A percentile compares a stretch with the other conserved stretches of the same genome.
These are phyloP conservation scores for Macrosteles quadrilineatus DNA, from an alignment of 1,140 invertebrate genomes.

Conservation along the genomic window DNA sequence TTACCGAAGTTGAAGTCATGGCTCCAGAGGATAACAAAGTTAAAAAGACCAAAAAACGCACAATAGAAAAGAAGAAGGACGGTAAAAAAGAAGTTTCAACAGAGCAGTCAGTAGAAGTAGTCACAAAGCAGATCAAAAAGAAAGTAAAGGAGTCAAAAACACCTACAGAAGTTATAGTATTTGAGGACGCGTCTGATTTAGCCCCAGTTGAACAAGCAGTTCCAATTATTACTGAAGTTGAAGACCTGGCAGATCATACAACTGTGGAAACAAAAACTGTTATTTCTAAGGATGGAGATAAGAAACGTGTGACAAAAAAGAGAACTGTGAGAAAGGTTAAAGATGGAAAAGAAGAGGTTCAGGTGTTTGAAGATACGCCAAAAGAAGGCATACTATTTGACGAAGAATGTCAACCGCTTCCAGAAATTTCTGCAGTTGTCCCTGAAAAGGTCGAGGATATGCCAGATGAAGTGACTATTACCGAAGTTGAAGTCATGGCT, in stretches of 20 bases:
- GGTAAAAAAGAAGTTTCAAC: constrained; percentile 33
- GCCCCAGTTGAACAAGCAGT: constrained; percentile 42
- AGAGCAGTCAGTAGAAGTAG: constrained; percentile 30
- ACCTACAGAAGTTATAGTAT: constrained; percentile 38
- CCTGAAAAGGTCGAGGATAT: constrained; percentile 5
- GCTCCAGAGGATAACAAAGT: constrained; percentile 22
- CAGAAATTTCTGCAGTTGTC: constrained; percentile 45
- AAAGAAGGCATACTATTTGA: constrained; percentile 46
- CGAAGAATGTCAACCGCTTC: constrained; percentile 42
- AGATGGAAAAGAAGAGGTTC: constrained; percentile 41
- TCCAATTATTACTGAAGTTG: neutral
- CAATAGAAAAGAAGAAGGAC: constrained; percentile 35
- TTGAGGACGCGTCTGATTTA: constrained; percentile 40
- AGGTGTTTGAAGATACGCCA: constrained; percentile 41
- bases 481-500: constrained; percentile 41
- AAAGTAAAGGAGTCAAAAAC: constrained; percentile 31
- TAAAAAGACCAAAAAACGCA: constrained; percentile 36
- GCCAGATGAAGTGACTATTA: constrained; percentile 28
- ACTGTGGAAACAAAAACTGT: constrained; percentile 41
- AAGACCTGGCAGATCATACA: constrained; percentile 19
- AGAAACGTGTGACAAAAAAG: constrained; percentile 29
- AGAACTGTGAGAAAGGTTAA: constrained; percentile 34
- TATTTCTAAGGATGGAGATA: constrained; percentile 40
- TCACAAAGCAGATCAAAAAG: constrained; percentile 29
- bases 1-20: constrained; percentile 48